Percentiles rank a stretch among this genome's conserved stretches.
These are phyloP conservation scores for Hyperoplus lanceolatus DNA, from an alignment of 2,797 vertebrate species.

Conservation along the genomic window DNA sequence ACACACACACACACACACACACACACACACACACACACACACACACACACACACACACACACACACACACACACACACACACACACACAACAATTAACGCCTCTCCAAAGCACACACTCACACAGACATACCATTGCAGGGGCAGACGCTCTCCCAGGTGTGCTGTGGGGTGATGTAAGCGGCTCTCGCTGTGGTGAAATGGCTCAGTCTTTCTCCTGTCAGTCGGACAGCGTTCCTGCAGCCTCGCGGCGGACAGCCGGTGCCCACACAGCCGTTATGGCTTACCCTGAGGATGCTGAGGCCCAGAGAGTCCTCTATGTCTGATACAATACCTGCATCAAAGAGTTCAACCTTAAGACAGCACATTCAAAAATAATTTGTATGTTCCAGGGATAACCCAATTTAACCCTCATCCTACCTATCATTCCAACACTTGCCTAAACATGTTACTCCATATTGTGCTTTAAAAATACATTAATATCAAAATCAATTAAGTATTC, in stretches of 20 bases:
- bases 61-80: not conserved
- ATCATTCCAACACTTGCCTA: not conserved
- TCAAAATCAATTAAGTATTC: not conserved
- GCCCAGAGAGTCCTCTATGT: constrained; percentile 88
- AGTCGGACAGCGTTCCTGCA: constrained; percentile 91
- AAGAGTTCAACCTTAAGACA: constrained; percentile 5
- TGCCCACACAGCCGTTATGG: constrained; percentile 87
- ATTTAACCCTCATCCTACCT: not conserved
- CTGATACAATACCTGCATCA: constrained; percentile 74
- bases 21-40: not conserved
- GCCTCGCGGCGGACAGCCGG: constrained; percentile 85
- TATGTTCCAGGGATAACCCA: not conserved
- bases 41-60: not conserved
- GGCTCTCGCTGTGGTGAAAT: constrained; percentile 92
- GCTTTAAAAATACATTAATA: not conserved
- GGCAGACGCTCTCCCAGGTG: constrained; percentile 90
- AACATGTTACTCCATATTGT: not conserved
- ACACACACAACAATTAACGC: not conserved
- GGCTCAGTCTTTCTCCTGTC: constrained; percentile 83
- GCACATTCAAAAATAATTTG: not conserved
- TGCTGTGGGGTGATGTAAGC: constrained; percentile 93
- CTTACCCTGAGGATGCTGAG: constrained; percentile 87
- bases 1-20: constrained; percentile 2
- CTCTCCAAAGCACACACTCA: not conserved
- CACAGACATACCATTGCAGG: constrained; percentile 90